Base-by-base conservation (phyloP, 2,797 vertebrate genomes). In the Cryptoprocta ferox region DNA sequence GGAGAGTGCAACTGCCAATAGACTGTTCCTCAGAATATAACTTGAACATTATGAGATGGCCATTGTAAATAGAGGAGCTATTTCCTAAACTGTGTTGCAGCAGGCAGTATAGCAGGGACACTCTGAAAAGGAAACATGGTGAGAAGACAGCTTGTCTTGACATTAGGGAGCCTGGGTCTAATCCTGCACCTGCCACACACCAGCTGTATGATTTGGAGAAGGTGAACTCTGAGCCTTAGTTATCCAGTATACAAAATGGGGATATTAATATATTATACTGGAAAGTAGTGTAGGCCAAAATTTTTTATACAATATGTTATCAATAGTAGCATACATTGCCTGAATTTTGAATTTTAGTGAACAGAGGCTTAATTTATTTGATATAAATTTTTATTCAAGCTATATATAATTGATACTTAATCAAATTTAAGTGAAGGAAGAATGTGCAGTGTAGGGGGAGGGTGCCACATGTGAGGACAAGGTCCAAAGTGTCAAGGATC, bases 311-410 rank as follows among this genome's bases (percentile, higher is more conserved):
- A 85, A 39, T 61, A 18, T 94, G n/a, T 37, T 96, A 24, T 26
- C 71, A 90, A 68, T 53, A 56, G 45, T 50, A 65, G 11, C 6
- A 42, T 93, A n/a, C 11, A 80, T 18, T 82, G 21, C 48, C 35
- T 16, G 35, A 21, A 53, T 15, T 84, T 37, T 45, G 32, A 42
- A 91, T 63, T 94, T 91, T 92, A 53, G 50, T 92, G 19, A 79
- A 75, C 12, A 76, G 59, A 87, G 19, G 26, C 24, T 89, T 91
- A 75, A n/a, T 71, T 92, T 93, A 61, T 50, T 96, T 88, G 18
- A 78, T 80, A 30, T 56, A 42, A 56, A 73, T 90, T 97, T 95
- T 83, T 59, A 90, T 24, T 81, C 26, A 95, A 53, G 21, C 26
- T 84, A 15, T 37, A n/a, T 70, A 14, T 91, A 76, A 48, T 48